Evolutionary conservation across 1,140 invertebrate genomes (phyloP), one percentile per base, ranked within the genome.

Genomic region (Epicauta chinensis): DNA sequence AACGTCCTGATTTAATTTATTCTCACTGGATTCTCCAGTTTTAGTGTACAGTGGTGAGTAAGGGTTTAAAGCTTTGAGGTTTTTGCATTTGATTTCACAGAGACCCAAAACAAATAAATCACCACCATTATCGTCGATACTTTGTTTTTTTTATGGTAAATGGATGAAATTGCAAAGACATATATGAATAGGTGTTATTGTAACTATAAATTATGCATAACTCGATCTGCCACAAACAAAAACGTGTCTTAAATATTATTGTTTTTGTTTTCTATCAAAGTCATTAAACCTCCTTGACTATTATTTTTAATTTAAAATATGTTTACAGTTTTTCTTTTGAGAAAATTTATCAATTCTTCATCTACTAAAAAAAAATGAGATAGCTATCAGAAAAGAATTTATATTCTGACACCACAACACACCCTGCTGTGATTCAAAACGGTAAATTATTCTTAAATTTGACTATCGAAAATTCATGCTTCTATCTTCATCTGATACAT

Each of bases 221-320:
- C 41, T 43, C 16, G 4, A 47, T 37, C 36, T 47, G 16, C 45
- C 45, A 47, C 45, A 23, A 9, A 37, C 35, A 47, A 16, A 34
- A 23, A 47, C 45, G 45, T 47, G 45, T 47, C 45, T 47, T 17
- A 47, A 31, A 47, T 47, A 47, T 38, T 38, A 40, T 14, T 38
- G 23, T 35, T 46, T 36, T 47, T 47, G 43, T 46, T 46, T 34
- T 14, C 31, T 17, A 38, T 35, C 11, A 47, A 47, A 36, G 45
- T 47, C 45, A 37, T 38, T 47, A 47, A 47, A 47, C 45, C 37
- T 16, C 38, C 38, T 34, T 47, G 10, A 12, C 15, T 45, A 7
- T 31, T 40, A 15, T 45, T 31, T 11, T 32, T 11, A 47, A 47
- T 29, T 35, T 46, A 34, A 32, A n/a, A 11, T 10, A 34, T 35